These are phyloP conservation scores for Cataglyphis albicans DNA, from an alignment of 2,888 invertebrate species.

Conservation along the genomic window DNA sequence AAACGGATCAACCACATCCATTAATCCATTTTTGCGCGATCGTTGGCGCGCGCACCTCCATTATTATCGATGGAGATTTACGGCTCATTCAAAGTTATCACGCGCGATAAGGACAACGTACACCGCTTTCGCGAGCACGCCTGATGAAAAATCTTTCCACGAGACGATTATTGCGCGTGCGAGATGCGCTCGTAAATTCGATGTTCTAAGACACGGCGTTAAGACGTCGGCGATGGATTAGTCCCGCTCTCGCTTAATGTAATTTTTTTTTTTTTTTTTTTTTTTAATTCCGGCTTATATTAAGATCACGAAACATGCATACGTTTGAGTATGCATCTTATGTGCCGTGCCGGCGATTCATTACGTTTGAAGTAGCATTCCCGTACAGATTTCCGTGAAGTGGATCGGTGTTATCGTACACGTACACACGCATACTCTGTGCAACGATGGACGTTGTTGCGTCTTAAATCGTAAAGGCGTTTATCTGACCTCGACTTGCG, in stretches of 20 bases:
- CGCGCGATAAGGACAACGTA: slow-evolving; percentile 40
- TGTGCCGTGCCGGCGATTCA: neutral
- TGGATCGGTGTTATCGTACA: neutral
- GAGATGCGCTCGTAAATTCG: slow-evolving; percentile 29
- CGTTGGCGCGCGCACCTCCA: slow-evolving; percentile 37
- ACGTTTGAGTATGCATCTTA: neutral
- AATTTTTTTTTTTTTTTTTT: neutral
- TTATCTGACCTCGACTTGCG: slow-evolving; percentile 8
- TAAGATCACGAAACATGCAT: neutral
- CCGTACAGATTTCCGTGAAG: slow-evolving; percentile 5
- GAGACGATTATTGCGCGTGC: slow-evolving; percentile 39
- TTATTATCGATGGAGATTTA: slow-evolving; percentile 72
- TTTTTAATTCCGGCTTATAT: neutral
- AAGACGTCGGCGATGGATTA: neutral
- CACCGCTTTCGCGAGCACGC: slow-evolving; percentile 3
- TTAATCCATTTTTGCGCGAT: slow-evolving; percentile 72
- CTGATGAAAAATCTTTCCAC: slow-evolving; percentile 17
- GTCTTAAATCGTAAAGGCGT: slow-evolving; percentile 4
- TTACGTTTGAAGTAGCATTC: neutral
- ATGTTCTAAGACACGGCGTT: slow-evolving; percentile 12
- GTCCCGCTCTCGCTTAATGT: neutral
- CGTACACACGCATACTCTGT: neutral
- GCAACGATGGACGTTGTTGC: neutral
- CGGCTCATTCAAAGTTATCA: slow-evolving; percentile 63
- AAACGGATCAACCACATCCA: slow-evolving; percentile 71